These are phyloP conservation scores for Stegophylla sp. DNA, from an alignment of 2,888 invertebrate species.

Conservation along the genomic window DNA sequence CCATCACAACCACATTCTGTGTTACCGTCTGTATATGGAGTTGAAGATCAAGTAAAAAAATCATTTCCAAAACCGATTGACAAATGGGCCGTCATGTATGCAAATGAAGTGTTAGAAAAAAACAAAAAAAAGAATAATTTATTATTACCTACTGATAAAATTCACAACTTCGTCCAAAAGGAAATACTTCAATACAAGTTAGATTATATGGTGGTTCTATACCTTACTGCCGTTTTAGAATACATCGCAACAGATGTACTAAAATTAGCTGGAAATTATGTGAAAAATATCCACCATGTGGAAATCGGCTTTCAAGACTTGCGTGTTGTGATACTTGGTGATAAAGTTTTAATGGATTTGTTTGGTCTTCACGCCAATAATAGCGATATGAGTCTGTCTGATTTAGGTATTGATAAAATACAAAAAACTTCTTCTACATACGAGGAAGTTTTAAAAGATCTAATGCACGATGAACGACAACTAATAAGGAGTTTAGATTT, in stretches of 20 bases:
- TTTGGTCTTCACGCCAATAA: constrained; percentile 87
- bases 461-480: constrained; percentile 91
- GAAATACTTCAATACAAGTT: constrained; percentile 87
- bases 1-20: constrained; percentile 81
- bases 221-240: constrained; percentile 91
- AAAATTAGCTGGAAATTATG: constrained; percentile 95
- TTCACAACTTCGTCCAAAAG: constrained; percentile 86
- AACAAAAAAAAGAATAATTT: constrained; percentile 73
- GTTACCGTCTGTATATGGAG: constrained; percentile 90
- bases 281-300: constrained; percentile 91
- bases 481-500: constrained; percentile 94
- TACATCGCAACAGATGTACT: constrained; percentile 95
- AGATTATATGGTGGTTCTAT: constrained; percentile 85
- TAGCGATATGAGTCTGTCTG: constrained; percentile 60
- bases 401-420: constrained; percentile 49
- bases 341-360: constrained; percentile 97
- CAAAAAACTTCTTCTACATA: constrained; percentile 70
- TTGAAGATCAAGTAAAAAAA: constrained; percentile 88
- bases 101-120: constrained; percentile 81
- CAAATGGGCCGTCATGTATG: constrained; percentile 90
- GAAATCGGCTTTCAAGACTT: constrained; percentile 94
- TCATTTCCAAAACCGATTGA: constrained; percentile 96
- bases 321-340: constrained; percentile 96
- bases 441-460: constrained; percentile 91
- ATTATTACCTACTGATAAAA: constrained; percentile 85